phyloP scores from a whole-genome alignment of 2,113 vertebrate species.

The Oenanthe oenanthe region DNA sequence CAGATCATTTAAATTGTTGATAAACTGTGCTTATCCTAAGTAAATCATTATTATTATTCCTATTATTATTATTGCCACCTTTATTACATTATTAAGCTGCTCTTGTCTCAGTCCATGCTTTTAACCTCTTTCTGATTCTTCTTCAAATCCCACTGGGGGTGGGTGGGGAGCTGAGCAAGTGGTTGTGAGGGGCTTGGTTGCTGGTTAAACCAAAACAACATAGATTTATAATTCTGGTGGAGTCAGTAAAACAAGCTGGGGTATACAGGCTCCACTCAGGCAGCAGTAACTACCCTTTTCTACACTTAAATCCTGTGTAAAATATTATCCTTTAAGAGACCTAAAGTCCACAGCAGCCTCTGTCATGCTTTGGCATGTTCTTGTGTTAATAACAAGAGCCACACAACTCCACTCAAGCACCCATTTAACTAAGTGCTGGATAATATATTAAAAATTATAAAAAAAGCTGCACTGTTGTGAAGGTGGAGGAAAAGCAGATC shows the following conservation, averaged over 20 bases:
- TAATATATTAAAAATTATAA: not conserved
- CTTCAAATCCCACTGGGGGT: not conserved
- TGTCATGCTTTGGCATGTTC: not conserved
- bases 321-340: not conserved
- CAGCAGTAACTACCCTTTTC: not conserved
- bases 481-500: not conserved
- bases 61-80: not conserved
- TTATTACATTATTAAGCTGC: not conserved
- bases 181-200: not conserved
- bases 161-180: not conserved
- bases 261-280: not conserved
- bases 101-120: not conserved
- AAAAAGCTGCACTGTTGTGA: not conserved
- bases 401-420: not conserved
- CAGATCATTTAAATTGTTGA: not conserved
- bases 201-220: not conserved
- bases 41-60: too few species aligned
- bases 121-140: not conserved
- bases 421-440: not conserved
- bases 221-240: not conserved
- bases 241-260: not conserved
- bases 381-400: not conserved
- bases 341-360: not conserved
- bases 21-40: not conserved
- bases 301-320: not conserved